Evolutionary conservation across 2,797 vertebrate species (phyloP).

Genomic region (Anguilla pacifica): DNA sequence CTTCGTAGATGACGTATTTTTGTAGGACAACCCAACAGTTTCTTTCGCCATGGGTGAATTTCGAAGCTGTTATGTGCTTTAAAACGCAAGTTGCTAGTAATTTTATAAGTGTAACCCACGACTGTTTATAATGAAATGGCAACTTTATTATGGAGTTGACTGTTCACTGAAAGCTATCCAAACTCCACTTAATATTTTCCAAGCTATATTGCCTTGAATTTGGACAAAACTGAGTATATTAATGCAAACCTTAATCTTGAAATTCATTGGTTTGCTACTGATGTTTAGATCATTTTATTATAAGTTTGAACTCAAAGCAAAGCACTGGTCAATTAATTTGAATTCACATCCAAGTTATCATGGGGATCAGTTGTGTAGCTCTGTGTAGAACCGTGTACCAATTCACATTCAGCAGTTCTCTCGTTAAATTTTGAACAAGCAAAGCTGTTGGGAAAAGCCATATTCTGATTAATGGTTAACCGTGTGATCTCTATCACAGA

Average conservation of each 20-base stretch:
- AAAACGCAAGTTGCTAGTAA: no score
- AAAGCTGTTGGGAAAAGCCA: slow-evolving; percentile 12
- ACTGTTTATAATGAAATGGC: no score
- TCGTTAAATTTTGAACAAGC: slow-evolving; percentile 23
- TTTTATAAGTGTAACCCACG: no score
- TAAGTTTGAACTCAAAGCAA: not conserved
- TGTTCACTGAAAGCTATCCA: not conserved
- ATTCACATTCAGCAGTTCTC: not conserved
- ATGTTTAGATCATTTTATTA: not conserved
- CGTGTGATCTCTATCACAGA: slow-evolving; percentile 8
- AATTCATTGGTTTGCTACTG: not conserved
- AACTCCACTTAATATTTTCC: slow-evolving; percentile 15
- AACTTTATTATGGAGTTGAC: no score
- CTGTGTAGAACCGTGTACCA: not conserved
- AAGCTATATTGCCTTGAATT: slow-evolving; percentile 5
- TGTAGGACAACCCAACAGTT: no score
- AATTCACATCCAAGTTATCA: slow-evolving; percentile 17
- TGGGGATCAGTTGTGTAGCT: slow-evolving; percentile 6
- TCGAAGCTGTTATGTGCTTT: no score
- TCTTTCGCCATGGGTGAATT: no score
- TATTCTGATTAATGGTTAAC: slow-evolving; percentile 31
- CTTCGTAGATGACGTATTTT: no score
- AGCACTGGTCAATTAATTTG: not conserved
- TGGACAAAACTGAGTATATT: slow-evolving; percentile 16
- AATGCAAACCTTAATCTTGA: not conserved